Conservation (phyloP, 2,888 invertebrate genomes). For the Rotaria sp. region DNA sequence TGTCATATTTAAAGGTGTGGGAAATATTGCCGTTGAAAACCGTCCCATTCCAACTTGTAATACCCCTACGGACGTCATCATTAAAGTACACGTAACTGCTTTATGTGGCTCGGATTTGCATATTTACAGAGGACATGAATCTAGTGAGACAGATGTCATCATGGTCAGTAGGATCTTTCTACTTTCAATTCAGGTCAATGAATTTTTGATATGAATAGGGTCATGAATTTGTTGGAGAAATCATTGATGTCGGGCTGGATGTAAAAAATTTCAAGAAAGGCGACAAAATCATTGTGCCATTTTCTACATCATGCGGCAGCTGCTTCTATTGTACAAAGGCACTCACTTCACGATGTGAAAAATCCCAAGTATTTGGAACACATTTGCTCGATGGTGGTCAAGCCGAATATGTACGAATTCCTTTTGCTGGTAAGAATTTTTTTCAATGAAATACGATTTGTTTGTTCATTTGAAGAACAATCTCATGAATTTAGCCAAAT, state of each 20-base stretch:
- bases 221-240: neutral
- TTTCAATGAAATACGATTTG: no score
- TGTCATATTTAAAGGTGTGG: neutral
- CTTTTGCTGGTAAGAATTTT: neutral
- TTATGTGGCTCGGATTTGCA: neutral
- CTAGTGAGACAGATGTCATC: neutral
- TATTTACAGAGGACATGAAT: neutral
- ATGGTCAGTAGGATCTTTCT: neutral
- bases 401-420: neutral
- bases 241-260: neutral
- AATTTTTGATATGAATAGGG: neutral
- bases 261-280: neutral
- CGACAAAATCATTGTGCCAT: neutral
- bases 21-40: neutral
- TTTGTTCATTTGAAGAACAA: no score
- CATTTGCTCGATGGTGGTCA: neutral
- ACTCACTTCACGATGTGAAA: neutral
- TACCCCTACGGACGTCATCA: neutral
- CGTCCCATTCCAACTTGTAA: neutral
- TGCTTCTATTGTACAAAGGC: neutral
- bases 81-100: neutral
- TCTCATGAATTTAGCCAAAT: no score
- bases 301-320: neutral
- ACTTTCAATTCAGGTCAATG: neutral
- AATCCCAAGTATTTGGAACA: neutral